Evolutionary conservation across 2,113 vertebrate genomes (phyloP).

Genomic region (Motacilla tschutschensis): DNA sequence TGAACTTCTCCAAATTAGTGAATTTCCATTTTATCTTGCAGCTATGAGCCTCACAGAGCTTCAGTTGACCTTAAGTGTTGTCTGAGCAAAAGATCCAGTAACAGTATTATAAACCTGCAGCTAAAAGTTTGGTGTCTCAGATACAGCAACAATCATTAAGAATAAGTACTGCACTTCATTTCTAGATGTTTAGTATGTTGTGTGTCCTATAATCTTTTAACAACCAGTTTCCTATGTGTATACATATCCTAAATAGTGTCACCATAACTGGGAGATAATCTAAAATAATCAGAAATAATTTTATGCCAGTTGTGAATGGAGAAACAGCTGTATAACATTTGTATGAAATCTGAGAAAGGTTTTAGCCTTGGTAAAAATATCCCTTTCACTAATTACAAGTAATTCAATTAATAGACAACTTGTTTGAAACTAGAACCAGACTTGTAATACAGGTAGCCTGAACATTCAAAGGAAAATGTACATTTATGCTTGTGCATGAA

Average conservation of each 20-base stretch:
- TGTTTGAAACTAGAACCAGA: neutral
- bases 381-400: neutral
- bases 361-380: neutral
- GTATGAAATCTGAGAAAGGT: neutral
- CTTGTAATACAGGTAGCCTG: neutral
- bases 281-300: neutral
- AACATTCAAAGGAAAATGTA: neutral
- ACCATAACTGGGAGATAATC: neutral
- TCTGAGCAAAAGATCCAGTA: neutral
- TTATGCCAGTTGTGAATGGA: neutral
- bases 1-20: neutral
- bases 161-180: neutral
- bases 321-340: neutral
- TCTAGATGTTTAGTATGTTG: neutral
- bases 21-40: neutral
- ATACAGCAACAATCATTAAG: neutral
- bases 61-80: neutral
- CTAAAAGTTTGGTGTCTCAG: fast-evolving
- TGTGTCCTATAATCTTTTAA: neutral
- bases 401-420: neutral
- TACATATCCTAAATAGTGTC: neutral
- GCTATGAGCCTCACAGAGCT: neutral
- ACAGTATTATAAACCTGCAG: neutral
- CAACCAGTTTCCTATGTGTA: neutral
- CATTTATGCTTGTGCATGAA: neutral